These are phyloP conservation scores for Artemisiospiza belli DNA, from an alignment of 2,113 vertebrate species.

Conservation along the genomic window DNA sequence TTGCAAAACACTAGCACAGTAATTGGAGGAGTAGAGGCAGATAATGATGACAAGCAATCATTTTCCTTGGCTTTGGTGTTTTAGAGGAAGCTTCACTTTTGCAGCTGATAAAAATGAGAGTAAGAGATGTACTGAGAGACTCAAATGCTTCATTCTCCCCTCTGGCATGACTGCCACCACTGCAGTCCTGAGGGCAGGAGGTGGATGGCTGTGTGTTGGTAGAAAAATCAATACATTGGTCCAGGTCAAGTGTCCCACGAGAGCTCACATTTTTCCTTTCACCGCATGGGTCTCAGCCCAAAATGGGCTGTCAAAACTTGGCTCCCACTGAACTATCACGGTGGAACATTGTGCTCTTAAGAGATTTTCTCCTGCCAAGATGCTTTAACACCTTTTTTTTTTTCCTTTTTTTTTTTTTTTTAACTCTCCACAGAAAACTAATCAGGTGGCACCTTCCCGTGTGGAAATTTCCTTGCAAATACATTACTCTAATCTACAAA, in stretches of 20 bases:
- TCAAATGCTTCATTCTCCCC: neutral
- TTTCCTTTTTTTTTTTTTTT: neutral
- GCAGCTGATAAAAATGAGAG: neutral
- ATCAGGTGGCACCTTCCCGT: slow-evolving; percentile 35
- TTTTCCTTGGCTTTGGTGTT: neutral
- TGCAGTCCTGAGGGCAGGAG: neutral
- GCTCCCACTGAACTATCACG: neutral
- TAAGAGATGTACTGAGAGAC: neutral
- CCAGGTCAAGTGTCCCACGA: accelerated
- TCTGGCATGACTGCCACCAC: neutral
- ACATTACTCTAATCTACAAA: slow-evolving; percentile 46
- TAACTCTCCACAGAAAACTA: neutral
- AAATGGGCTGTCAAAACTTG: slow-evolving; percentile 22
- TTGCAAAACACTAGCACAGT: neutral
- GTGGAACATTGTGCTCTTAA: slow-evolving; percentile 18
- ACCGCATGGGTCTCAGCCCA: neutral
- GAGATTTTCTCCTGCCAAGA: slow-evolving; percentile 29
- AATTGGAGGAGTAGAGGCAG: neutral
- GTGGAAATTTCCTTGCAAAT: slow-evolving; percentile 53
- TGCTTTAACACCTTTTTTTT: neutral
- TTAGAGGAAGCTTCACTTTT: neutral
- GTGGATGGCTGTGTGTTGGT: neutral
- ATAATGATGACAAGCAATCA: neutral
- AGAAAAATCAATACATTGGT: neutral
- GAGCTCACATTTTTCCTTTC: neutral